These are phyloP conservation scores for Macrophya annulata DNA, from an alignment of 2,888 invertebrate species.

Conservation along the genomic window DNA sequence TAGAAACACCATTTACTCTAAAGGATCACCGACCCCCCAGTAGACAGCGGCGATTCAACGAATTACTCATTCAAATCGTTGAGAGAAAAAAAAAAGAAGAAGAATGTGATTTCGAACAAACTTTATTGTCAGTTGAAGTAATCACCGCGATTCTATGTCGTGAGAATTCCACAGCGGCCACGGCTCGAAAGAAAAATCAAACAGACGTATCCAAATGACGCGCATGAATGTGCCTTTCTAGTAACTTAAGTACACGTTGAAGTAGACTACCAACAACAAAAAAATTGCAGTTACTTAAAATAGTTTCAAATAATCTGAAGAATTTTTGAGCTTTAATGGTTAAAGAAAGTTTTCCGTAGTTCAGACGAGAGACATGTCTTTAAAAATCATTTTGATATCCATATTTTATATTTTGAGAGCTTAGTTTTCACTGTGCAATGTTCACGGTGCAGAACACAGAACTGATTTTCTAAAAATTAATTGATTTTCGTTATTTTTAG, in stretches of 20 bases:
- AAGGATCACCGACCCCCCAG: conserved; percentile 25
- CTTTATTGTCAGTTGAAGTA: background rate
- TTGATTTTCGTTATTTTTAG: background rate
- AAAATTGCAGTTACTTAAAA: background rate
- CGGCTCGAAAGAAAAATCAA: background rate
- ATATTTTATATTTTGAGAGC: too few species aligned
- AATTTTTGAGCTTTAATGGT: too few species aligned
- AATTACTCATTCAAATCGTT: background rate
- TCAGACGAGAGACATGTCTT: too few species aligned
- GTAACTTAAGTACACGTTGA: background rate
- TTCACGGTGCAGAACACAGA: background rate
- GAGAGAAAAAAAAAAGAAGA: background rate
- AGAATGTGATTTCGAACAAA: background rate
- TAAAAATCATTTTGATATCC: too few species aligned
- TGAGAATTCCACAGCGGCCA: background rate
- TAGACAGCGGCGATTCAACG: background rate
- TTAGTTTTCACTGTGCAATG: too few species aligned
- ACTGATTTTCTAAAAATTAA: background rate
- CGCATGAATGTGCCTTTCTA: background rate
- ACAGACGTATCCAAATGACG: background rate
- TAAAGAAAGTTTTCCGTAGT: too few species aligned
- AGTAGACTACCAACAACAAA: too few species aligned
- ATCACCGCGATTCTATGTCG: background rate
- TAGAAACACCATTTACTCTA: conserved; percentile 5
- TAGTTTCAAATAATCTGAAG: background rate